Evolutionary conservation across 2,797 vertebrate species (phyloP).

Genomic region (Hoplostethus mediterraneus): DNA sequence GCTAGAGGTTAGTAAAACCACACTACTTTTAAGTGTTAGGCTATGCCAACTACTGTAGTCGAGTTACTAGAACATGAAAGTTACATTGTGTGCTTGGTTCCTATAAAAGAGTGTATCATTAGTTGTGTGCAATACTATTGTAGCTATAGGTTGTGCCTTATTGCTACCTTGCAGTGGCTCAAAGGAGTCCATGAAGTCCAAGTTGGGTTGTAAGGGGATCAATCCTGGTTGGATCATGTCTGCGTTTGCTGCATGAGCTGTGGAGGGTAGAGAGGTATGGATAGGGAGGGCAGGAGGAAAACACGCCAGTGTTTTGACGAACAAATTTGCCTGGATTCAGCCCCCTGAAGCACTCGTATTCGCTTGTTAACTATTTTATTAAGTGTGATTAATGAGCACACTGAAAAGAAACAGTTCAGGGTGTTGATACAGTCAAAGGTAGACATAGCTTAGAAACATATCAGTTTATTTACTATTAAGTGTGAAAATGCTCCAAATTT

Average conservation of each 20-base stretch:
- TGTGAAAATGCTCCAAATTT: background rate
- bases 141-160: constrained; percentile 7
- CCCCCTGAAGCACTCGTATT: background rate
- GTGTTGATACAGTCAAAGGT: background rate
- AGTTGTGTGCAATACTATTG: constrained; percentile 43
- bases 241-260: constrained; percentile 95
- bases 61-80: constrained; percentile 55
- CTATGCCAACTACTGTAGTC: constrained; percentile 56
- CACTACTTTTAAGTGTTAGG: constrained; percentile 67
- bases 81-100: constrained; percentile 38
- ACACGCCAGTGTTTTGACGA: background rate
- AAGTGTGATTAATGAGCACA: background rate
- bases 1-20: constrained; percentile 72
- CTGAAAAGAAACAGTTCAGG: background rate
- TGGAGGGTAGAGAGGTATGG: constrained; percentile 23
- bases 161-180: constrained; percentile 95
- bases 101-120: constrained; percentile 59
- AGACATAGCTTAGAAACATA: background rate
- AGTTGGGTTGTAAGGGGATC: constrained; percentile 96
- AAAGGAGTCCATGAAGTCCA: constrained; percentile 98
- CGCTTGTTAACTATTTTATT: background rate
- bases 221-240: constrained; percentile 99
- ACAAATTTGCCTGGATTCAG: background rate
- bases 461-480: background rate
- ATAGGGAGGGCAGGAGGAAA: background rate